Evolutionary conservation across 1,140 invertebrate genomes (phyloP).

Genomic region (Sweltsa coloradensis): DNA sequence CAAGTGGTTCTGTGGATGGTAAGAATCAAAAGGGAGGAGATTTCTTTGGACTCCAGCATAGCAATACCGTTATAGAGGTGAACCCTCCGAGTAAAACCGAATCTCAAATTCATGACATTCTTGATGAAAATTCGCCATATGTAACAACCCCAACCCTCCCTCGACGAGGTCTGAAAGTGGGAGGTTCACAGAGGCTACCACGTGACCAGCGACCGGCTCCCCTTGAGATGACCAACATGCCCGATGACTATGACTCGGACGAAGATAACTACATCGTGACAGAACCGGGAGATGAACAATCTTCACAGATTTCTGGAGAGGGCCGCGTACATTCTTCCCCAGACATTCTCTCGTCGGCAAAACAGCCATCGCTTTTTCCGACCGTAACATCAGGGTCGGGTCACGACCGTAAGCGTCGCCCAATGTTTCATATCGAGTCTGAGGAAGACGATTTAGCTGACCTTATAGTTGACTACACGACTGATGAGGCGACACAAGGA

Average conservation of each 20-base stretch:
- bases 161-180: slow-evolving; percentile 3
- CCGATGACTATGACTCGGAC: slow-evolving; percentile 1
- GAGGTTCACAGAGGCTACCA: slow-evolving; percentile 4
- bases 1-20: no score
- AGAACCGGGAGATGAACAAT: slow-evolving; percentile 9
- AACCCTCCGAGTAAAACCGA: no score
- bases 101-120: no score
- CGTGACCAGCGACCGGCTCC: slow-evolving; percentile 9
- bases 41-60: no score
- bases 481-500: neutral
- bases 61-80: no score
- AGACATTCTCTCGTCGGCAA: slow-evolving; percentile 9
- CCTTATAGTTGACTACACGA: neutral
- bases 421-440: slow-evolving; percentile 29
- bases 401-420: slow-evolving; percentile 1
- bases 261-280: slow-evolving; percentile 13
- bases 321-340: slow-evolving; percentile 11
- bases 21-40: no score
- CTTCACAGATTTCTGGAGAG: neutral
- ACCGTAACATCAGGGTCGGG: neutral
- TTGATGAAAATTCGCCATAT: neutral
- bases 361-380: neutral
- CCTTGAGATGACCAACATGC: slow-evolving; percentile 11
- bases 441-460: slow-evolving; percentile 24
- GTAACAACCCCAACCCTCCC: slow-evolving; percentile 9